Evolutionary conservation across 2,888 invertebrate species (phyloP), one percentile per base, ranked within the genome.

Genomic region (Lasius platythorax): DNA sequence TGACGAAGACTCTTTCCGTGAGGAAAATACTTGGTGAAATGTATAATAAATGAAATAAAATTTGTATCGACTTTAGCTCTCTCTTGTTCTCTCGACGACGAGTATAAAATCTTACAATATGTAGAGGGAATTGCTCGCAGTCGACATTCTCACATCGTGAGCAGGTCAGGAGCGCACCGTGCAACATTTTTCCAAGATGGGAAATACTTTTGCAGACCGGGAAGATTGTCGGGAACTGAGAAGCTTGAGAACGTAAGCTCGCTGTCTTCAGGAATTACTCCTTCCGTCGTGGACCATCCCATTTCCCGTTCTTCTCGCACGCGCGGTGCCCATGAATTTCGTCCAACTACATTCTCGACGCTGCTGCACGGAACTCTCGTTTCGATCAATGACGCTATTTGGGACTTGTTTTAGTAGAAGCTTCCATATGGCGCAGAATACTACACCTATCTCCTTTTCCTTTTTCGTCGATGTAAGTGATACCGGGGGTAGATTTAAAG

Each of bases 211-310:
- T 61, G 40, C 73, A 63, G 67, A 15, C 23, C 33, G 64, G 70
- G 70, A 58, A 79, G 72, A 67, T 82, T 82, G 82, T 85, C 72
- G 74, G 81, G 43, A 82, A 86, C 82, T 73, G 86, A 85, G 82
- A 63, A 86, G 76, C 86, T 84, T 76, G 76, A 74, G 75, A 84
- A 84, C 84, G 78, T 87, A 87, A 87, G 82, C 82, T 84, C 79
- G 58, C 74, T 78, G 86, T 86, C 87, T 84, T 82, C 78, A 75
- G 84, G 68, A 87, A 87, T 87, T 87, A 87, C 87, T 87, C 72
- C 73, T 82, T 87, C 79, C 73, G 70, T 75, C 82, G 74, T 83
- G 58, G 73, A 76, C 81, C 64, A 73, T 82, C 79, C 81, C 72
- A 84, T 85, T 85, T 73, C 56, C 74, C 72, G 85, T 81, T 84